Conservation (phyloP, 1,140 invertebrate species). For the Penaeus chinensis region DNA sequence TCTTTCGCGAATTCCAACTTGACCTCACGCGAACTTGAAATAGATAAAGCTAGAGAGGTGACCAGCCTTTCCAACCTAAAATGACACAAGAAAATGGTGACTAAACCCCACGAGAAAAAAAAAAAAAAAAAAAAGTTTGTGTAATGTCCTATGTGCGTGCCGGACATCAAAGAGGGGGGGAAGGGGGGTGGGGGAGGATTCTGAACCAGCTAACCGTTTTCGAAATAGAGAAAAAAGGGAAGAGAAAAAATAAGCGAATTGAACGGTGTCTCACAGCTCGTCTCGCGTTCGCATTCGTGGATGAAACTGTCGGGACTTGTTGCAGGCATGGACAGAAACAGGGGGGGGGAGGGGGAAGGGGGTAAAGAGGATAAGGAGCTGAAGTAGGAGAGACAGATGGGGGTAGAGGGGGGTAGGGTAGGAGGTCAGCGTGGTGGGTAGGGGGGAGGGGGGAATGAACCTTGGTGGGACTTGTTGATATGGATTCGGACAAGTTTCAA, state of each 20-base stretch:
- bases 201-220: too few relatives aligned
- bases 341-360: not conserved
- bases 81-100: too few relatives aligned
- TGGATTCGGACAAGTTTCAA: too few relatives aligned
- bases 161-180: not conserved
- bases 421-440: not conserved
- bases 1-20: too few relatives aligned
- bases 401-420: not conserved
- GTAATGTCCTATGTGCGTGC: too few relatives aligned
- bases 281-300: too few relatives aligned
- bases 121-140: not conserved
- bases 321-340: not conserved
- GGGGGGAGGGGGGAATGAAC: not conserved
- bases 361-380: not conserved
- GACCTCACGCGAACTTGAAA: too few relatives aligned
- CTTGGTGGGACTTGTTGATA: too few relatives aligned
- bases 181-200: not conserved
- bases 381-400: constrained; percentile 14
- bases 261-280: too few relatives aligned
- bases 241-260: too few relatives aligned
- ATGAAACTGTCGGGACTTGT: not conserved
- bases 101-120: not conserved
- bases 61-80: too few relatives aligned
- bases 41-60: too few relatives aligned
- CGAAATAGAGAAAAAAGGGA: not conserved